Percentiles rank a stretch among this genome's conserved stretches.
These are phyloP conservation scores for Sepiola atlantica DNA, from an alignment of 2,888 invertebrate genomes.

Conservation along the genomic window DNA sequence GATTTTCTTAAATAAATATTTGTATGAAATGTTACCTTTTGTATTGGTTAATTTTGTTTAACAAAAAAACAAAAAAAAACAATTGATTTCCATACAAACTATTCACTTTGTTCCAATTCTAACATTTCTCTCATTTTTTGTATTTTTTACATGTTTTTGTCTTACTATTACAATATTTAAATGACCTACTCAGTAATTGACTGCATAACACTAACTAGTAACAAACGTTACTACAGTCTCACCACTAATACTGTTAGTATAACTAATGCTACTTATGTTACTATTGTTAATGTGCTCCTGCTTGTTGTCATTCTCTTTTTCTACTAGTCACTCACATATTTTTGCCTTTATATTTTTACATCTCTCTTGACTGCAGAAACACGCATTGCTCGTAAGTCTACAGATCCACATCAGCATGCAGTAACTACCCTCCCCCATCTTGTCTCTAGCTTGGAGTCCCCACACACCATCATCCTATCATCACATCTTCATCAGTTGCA, in stretches of 20 bases:
- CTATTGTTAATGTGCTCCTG: background rate
- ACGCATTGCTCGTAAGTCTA: constrained; percentile 43
- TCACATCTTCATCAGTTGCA: constrained; percentile 5
- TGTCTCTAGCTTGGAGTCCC: constrained; percentile 38
- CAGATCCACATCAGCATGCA: constrained; percentile 40
- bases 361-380: constrained; percentile 37
- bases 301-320: background rate
- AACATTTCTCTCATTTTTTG: too few species aligned
- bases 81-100: too few species aligned
- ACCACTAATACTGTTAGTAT: background rate
- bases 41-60: too few species aligned
- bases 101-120: too few species aligned
- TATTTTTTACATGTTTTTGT: background rate
- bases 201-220: background rate
- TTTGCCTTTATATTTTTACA: background rate
- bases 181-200: background rate
- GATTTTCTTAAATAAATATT: too few species aligned
- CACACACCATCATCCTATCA: background rate
- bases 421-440: background rate
- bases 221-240: background rate
- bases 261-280: background rate
- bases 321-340: background rate
- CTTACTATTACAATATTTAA: background rate
- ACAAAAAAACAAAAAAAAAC: too few species aligned
- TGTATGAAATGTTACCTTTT: too few species aligned